Conservation (phyloP, 1,140 invertebrate genomes). For the Bathynomus jamesi region DNA sequence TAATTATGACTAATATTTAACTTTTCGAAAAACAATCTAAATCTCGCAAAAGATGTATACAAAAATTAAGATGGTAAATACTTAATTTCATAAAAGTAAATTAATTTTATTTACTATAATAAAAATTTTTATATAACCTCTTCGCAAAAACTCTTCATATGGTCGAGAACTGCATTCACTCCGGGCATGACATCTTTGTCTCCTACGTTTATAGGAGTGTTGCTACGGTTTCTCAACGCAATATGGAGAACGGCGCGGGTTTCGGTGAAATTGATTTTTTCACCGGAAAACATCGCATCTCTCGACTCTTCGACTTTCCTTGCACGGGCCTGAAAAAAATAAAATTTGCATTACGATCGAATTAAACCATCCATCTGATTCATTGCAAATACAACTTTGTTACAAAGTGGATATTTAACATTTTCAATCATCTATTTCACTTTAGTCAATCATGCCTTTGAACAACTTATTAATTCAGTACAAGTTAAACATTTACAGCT, state of each 20-base stretch:
- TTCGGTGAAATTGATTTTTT: conserved; percentile 98
- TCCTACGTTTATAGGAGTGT: conserved; percentile 70
- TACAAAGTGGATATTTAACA: not conserved
- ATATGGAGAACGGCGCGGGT: conserved; percentile 89
- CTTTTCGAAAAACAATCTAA: too few species aligned
- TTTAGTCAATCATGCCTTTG: too few species aligned
- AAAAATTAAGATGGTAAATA: too few species aligned
- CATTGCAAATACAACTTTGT: not conserved
- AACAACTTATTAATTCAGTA: too few species aligned
- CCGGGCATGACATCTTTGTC: conserved; percentile 90
- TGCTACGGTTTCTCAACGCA: conserved; percentile 80
- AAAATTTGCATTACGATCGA: not conserved
- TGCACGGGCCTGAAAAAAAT: conserved; percentile 56
- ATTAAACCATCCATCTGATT: too few species aligned
- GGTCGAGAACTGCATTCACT: conserved; percentile 80
- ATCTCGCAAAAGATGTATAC: too few species aligned
- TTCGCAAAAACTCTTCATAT: conserved; percentile 90
- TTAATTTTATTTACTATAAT: too few species aligned
- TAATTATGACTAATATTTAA: not conserved
- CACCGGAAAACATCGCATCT: conserved; percentile 86
- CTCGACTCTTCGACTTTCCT: conserved; percentile 75
- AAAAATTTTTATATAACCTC: conserved; percentile 48
- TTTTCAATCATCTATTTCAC: too few species aligned
- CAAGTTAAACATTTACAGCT: too few species aligned
- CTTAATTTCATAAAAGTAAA: too few species aligned